Evolutionary conservation across 2,888 invertebrate genomes (phyloP).

Genomic region (Andrena bicolor): DNA sequence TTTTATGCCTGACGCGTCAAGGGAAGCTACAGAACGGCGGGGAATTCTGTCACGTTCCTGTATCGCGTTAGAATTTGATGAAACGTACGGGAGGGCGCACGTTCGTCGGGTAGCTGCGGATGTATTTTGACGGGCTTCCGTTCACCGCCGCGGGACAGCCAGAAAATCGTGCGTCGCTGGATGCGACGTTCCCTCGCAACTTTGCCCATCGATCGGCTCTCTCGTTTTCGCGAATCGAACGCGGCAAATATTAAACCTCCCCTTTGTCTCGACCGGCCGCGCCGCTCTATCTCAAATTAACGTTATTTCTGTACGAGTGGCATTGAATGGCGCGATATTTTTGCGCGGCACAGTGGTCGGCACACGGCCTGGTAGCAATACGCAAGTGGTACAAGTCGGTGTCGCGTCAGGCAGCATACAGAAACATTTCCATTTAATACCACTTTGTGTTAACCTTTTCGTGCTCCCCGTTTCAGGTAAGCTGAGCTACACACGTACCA

Average conservation of each 20-base stretch:
- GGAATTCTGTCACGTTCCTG: slow-evolving; percentile 72
- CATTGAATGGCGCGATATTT: slow-evolving; percentile 4
- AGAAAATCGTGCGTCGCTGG: slow-evolving; percentile 58
- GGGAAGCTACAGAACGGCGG: slow-evolving; percentile 36
- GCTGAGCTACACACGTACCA: neutral
- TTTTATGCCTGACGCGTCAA: slow-evolving; percentile 53
- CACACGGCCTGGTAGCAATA: slow-evolving; percentile 5
- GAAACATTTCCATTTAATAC: neutral
- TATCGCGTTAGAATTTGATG: slow-evolving; percentile 70
- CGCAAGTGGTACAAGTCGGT: slow-evolving; percentile 29
- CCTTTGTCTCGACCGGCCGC: slow-evolving; percentile 1
- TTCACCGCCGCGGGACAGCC: slow-evolving; percentile 52
- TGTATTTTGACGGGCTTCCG: slow-evolving; percentile 66
- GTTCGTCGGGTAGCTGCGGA: slow-evolving; percentile 40
- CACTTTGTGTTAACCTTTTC: neutral
- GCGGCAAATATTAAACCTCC: slow-evolving; percentile 41
- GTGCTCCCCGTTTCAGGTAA: slow-evolving; percentile 32
- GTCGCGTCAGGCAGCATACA: slow-evolving; percentile 27
- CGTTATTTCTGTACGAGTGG: slow-evolving; percentile 28
- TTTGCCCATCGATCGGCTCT: slow-evolving; percentile 38
- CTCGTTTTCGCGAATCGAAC: slow-evolving; percentile 40
- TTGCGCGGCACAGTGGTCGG: neutral
- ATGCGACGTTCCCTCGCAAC: slow-evolving; percentile 39
- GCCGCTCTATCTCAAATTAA: slow-evolving; percentile 6
- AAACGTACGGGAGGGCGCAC: slow-evolving; percentile 56